Base-by-base conservation (phyloP, 1,140 invertebrate genomes). In the Steinernema feltiae region DNA sequence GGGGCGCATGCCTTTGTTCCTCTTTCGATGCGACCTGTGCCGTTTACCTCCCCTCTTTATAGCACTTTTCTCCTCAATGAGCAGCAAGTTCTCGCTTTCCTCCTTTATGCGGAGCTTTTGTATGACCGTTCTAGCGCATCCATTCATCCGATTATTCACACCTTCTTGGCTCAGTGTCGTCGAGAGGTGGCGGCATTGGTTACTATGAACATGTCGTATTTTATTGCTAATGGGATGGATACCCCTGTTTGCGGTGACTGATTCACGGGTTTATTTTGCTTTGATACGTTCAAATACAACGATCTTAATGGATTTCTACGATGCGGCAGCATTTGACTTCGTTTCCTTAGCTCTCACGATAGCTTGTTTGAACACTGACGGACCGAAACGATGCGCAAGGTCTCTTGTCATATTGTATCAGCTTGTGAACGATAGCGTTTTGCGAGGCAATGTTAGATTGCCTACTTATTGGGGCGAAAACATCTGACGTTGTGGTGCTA, bases 351-450 rank as follows among this genome's bases (percentile, higher is more conserved):
- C 35, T 63, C 15, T n/a, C 15, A 27, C 53, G 53, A 63, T 63
- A 27, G 53, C 53, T 63, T 63, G 53, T 63, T 63, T 63, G 53
- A 63, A 63, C 53, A 63, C 53, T 63, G 53, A 27, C 53, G 7
- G 53, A 27, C 7, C 15, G 53, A 27, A 63, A 27, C 53, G 53
- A 63, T 63, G 53, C 24, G 53, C 53, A n/a, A 15, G 2, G 35
- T 7, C 53, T 7, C 53, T 63, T 63, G 53, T 63, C 53, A 63
- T 63, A 63, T 63, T 63, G 53, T 63, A 63, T 63, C 53, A 63
- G 53, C 53, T 63, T 27, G 53, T 21, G 53, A 27, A 27, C 53
- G 53, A 63, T 63, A 17, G 24, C 15, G 53, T 27, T 63, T 63
- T 15, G 53, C 12, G 53, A 17, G 53, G 15, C 15, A 7, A 15